Percentiles rank a stretch among this genome's conserved stretches.
Evolutionary conservation across 1,140 invertebrate species (phyloP).

Genomic region (Achroia grisella): DNA sequence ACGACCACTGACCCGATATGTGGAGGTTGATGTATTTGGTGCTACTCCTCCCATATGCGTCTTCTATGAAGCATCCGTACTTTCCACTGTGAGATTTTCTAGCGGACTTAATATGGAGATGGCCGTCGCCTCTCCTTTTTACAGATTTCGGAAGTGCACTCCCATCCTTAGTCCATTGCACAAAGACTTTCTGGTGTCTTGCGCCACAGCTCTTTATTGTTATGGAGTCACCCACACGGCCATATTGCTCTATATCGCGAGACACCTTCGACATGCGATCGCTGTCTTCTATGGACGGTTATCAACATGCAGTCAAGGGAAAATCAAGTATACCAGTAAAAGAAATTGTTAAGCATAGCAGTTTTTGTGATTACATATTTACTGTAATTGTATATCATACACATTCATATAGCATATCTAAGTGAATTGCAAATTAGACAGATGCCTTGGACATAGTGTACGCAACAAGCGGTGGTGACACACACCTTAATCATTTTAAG

Average conservation of each 20-base stretch:
- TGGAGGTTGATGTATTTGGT: slow-evolving; percentile 80
- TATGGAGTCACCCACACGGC: slow-evolving; percentile 74
- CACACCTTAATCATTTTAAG: too few relatives aligned
- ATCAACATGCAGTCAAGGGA: slow-evolving; percentile 44
- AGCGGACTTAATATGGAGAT: slow-evolving; percentile 69
- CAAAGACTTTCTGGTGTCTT: slow-evolving; percentile 34
- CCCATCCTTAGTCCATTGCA: slow-evolving; percentile 72
- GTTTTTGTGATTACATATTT: slow-evolving; percentile 9
- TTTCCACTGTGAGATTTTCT: slow-evolving; percentile 78
- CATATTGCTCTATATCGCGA: slow-evolving; percentile 54
- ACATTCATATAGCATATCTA: slow-evolving; percentile 1
- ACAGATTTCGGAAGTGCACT: slow-evolving; percentile 60
- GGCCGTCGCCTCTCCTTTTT: slow-evolving; percentile 36
- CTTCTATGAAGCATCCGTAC: slow-evolving; percentile 80
- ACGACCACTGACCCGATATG: slow-evolving; percentile 79
- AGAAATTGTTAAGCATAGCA: slow-evolving; percentile 1
- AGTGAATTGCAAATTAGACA: slow-evolving; percentile 14
- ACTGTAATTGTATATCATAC: not conserved
- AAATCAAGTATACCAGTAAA: slow-evolving; percentile 18
- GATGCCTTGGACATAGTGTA: slow-evolving; percentile 13
- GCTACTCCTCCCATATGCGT: slow-evolving; percentile 61
- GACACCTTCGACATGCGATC: slow-evolving; percentile 36
- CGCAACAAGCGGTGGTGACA: too few relatives aligned
- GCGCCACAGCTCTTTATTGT: slow-evolving; percentile 75
- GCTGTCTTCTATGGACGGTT: slow-evolving; percentile 48